Conservation (phyloP, 2,797 vertebrate species). For the Dicrostonyx torquatus region DNA sequence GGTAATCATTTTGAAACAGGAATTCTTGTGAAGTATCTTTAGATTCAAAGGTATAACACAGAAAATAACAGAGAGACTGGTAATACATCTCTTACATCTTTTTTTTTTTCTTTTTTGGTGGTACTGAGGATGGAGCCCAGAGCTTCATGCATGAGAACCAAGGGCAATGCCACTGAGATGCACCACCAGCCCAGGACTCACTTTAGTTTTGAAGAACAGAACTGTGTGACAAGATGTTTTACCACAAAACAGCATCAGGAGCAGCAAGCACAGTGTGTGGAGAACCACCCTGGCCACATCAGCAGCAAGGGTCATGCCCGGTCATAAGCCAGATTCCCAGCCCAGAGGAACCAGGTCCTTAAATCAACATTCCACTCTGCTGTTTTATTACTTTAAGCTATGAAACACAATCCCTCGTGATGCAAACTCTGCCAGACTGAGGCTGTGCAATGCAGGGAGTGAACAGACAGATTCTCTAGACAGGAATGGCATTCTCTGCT, state of each 20-base stretch:
- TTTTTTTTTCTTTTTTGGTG: not conserved
- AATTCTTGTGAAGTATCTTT: not conserved
- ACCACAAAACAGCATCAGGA: not conserved
- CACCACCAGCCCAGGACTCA: not conserved
- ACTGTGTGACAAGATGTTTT: not conserved
- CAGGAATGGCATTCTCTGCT: not conserved
- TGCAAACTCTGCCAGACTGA: not conserved
- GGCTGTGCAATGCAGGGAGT: not conserved
- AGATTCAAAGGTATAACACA: not conserved
- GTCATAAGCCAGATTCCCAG: not conserved
- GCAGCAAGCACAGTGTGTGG: not conserved
- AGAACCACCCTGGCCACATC: not conserved
- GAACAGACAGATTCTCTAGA: not conserved
- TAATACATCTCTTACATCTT: not conserved
- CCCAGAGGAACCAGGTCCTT: not conserved
- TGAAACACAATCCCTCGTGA: not conserved
- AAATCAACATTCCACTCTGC: not conserved
- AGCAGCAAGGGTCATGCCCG: not conserved
- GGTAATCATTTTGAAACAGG: not conserved
- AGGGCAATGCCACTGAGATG: not conserved
- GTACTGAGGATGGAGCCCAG: not conserved
- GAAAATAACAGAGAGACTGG: not conserved
- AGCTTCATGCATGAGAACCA: not conserved
- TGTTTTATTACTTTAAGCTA: slow-evolving; percentile 21
- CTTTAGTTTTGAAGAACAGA: not conserved